phyloP scores from a whole-genome alignment of 1,140 invertebrate genomes.

The Colletes latitarsis region DNA sequence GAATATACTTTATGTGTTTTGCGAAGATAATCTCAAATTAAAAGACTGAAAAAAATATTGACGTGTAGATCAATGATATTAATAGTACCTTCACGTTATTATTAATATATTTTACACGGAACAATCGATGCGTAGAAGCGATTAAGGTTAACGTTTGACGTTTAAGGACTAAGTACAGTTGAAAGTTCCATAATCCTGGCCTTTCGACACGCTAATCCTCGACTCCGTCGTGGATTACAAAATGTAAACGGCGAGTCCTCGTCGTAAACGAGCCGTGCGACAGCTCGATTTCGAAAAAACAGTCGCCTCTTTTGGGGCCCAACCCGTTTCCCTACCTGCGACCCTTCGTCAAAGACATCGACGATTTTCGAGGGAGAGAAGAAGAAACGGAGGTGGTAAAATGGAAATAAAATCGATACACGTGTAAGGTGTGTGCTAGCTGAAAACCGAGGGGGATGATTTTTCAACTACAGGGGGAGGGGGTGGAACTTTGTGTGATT shows the following conservation, averaged over 20 bases:
- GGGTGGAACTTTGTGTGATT: neutral
- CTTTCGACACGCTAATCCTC: constrained; percentile 23
- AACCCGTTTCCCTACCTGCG: constrained; percentile 18
- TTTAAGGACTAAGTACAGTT: neutral
- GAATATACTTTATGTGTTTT: too few species aligned
- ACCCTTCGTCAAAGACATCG: neutral
- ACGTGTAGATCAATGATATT: too few species aligned
- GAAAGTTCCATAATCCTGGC: constrained; percentile 19
- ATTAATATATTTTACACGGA: too few species aligned
- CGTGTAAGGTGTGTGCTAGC: neutral
- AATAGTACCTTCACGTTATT: too few species aligned
- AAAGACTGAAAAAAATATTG: too few species aligned
- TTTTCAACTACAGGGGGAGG: neutral
- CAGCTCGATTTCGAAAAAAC: constrained; percentile 9
- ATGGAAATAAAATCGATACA: constrained; percentile 42
- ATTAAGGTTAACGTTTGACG: constrained; percentile 3
- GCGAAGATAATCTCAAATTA: too few species aligned
- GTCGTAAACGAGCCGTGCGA: constrained; percentile 34
- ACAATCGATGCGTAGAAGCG: too few species aligned
- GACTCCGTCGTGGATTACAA: constrained; percentile 24
- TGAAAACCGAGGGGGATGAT: neutral
- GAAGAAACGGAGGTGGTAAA: neutral
- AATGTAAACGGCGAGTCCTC: constrained; percentile 33
- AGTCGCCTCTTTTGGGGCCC: neutral
- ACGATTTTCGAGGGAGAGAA: neutral